Percentiles rank a stretch among this genome's conserved stretches.
Conservation (phyloP, 1,140 invertebrate genomes). For the Rhopalosiphum padi region DNA sequence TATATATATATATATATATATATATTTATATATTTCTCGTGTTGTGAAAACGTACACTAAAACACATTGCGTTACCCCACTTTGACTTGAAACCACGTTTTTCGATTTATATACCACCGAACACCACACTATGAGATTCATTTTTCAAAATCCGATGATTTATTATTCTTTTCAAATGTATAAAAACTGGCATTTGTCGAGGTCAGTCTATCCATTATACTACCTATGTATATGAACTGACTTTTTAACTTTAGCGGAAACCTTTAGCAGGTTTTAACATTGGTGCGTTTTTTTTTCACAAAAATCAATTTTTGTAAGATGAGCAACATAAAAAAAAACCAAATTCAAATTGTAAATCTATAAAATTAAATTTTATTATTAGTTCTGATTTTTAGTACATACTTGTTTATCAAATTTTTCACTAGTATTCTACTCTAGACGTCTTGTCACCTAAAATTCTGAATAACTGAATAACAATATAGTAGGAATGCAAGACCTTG, state of each 20-base stretch:
- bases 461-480: neutral
- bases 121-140: neutral
- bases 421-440: neutral
- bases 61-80: neutral
- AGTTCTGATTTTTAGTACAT: neutral
- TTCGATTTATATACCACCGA: neutral
- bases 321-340: neutral
- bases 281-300: neutral
- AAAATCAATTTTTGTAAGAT: neutral
- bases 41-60: neutral
- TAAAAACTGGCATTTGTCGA: neutral
- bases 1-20: neutral
- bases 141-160: conserved; percentile 3
- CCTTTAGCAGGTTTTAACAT: neutral
- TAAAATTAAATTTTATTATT: neutral
- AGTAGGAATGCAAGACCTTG: neutral
- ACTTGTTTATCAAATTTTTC: neutral
- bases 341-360: neutral
- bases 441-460: neutral
- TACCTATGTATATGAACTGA: neutral
- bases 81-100: neutral
- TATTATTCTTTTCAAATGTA: neutral
- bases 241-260: neutral
- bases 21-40: neutral
- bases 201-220: conserved; percentile 5